Percentiles rank a stretch among this genome's conserved stretches.
Conservation (phyloP, 2,888 invertebrate species). For the Rosalia funebris region DNA sequence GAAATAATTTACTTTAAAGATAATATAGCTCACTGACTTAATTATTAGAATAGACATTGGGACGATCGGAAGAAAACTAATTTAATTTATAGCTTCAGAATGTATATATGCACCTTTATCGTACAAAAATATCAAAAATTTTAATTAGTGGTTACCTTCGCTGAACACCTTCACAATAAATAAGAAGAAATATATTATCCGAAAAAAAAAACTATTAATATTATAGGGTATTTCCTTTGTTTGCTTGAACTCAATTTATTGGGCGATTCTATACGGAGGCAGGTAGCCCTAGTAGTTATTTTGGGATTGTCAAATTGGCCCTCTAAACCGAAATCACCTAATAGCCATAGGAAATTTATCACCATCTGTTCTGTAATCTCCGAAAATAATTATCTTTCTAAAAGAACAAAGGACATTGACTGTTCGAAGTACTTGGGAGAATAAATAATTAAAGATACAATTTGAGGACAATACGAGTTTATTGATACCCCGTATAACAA, state of each 20-base stretch:
- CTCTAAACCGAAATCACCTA: neutral
- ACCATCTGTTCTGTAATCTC: neutral
- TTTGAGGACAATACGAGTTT: too few species aligned
- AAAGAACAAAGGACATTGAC: neutral
- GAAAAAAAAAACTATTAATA: neutral
- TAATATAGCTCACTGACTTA: too few species aligned
- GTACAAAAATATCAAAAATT: neutral
- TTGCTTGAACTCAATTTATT: slow-evolving; percentile 19
- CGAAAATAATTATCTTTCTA: neutral
- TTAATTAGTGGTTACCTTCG: neutral
- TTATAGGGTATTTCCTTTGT: slow-evolving; percentile 7
- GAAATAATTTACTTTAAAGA: too few species aligned
- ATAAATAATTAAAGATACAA: too few species aligned
- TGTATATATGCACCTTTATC: neutral
- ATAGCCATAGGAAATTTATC: neutral
- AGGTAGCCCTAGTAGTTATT: slow-evolving; percentile 13
- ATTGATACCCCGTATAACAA: neutral
- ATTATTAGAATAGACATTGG: too few species aligned
- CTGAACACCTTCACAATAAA: neutral
- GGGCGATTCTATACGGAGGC: neutral
- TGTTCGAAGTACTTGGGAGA: too few species aligned
- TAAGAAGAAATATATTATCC: neutral
- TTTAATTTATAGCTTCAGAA: too few species aligned
- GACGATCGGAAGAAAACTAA: too few species aligned
- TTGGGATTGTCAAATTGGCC: slow-evolving; percentile 12